These are phyloP conservation scores for Gila orcuttii DNA, from an alignment of 2,113 vertebrate species.

Conservation along the genomic window DNA sequence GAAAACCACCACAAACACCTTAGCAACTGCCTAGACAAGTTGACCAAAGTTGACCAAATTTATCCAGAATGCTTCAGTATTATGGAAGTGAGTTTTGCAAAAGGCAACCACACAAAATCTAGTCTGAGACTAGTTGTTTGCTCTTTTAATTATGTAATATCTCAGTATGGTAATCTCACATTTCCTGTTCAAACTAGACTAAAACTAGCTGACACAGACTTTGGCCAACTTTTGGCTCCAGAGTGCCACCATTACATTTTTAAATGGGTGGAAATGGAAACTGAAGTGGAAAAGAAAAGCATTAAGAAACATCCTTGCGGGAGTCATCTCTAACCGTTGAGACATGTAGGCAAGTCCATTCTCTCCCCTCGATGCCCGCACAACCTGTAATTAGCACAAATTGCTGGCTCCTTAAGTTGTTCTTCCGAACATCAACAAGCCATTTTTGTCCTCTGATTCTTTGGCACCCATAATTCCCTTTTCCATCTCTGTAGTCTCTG, in stretches of 20 bases:
- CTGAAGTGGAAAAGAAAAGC: slow-evolving; percentile 37
- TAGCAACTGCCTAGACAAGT: not conserved
- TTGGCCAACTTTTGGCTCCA: slow-evolving; percentile 21
- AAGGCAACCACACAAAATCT: not conserved
- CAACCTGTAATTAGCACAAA: slow-evolving; percentile 55
- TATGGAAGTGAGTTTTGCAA: not conserved
- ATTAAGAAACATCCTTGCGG: slow-evolving; percentile 27
- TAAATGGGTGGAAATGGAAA: slow-evolving; percentile 33
- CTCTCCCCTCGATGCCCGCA: slow-evolving; percentile 39
- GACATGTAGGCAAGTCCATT: slow-evolving; percentile 47
- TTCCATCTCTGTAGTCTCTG: slow-evolving; percentile 47
- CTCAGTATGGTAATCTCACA: not conserved
- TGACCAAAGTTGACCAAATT: not conserved
- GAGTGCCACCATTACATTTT: slow-evolving; percentile 43
- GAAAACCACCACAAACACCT: not conserved
- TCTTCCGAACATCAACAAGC: slow-evolving; percentile 45
- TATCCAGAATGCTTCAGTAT: not conserved
- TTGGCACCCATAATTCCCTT: slow-evolving; percentile 45
- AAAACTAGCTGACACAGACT: slow-evolving; percentile 40
- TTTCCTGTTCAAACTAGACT: not conserved
- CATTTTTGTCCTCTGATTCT: slow-evolving; percentile 42
- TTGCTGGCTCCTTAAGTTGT: slow-evolving; percentile 42
- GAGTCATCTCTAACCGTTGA: slow-evolving; percentile 35
- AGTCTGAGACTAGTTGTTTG: not conserved
- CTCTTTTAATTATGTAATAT: not conserved